Percentiles rank a stretch among this genome's conserved stretches.
Evolutionary conservation across 2,888 invertebrate genomes (phyloP).

Genomic region (Eristalinus aeneus): DNA sequence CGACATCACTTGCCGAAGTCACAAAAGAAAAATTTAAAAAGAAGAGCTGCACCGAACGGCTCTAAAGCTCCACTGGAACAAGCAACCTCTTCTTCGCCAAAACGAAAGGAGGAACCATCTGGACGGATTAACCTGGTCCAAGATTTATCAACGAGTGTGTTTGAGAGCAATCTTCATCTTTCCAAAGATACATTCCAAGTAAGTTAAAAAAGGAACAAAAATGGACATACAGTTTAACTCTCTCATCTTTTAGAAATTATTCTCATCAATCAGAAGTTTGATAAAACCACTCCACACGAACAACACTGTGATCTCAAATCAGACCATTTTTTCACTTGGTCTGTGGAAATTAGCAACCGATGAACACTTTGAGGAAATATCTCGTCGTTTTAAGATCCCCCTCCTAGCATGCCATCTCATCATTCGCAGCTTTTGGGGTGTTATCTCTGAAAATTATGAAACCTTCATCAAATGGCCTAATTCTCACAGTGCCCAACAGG

Average conservation of each 20-base stretch:
- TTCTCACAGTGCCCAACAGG: conserved; percentile 74
- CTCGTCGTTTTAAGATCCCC: conserved; percentile 77
- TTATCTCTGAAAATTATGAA: conserved; percentile 77
- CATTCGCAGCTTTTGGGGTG: conserved; percentile 77
- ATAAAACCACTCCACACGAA: conserved; percentile 59
- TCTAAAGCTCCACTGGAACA: background rate
- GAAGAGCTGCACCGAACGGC: conserved; percentile 65
- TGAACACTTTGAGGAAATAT: conserved; percentile 79
- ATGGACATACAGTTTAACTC: background rate
- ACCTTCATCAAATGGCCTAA: conserved; percentile 79
- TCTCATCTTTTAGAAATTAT: conserved; percentile 26
- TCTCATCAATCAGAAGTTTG: conserved; percentile 13
- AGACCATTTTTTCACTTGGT: conserved; percentile 77
- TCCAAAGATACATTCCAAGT: conserved; percentile 77
- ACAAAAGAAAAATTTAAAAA: background rate
- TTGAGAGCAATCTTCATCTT: conserved; percentile 77
- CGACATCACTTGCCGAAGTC: conserved; percentile 57
- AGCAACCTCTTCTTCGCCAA: background rate
- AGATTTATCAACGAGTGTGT: conserved; percentile 75
- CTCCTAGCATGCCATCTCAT: conserved; percentile 76
- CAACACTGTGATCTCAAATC: conserved; percentile 73
- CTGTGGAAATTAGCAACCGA: conserved; percentile 79
- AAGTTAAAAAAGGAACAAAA: conserved; percentile 19
- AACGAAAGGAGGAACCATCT: conserved; percentile 62
- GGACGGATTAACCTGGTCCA: conserved; percentile 76